Percentiles rank a stretch among this genome's conserved stretches.
Conservation (phyloP, 2,113 vertebrate species). For the Aepyceros melampus region DNA sequence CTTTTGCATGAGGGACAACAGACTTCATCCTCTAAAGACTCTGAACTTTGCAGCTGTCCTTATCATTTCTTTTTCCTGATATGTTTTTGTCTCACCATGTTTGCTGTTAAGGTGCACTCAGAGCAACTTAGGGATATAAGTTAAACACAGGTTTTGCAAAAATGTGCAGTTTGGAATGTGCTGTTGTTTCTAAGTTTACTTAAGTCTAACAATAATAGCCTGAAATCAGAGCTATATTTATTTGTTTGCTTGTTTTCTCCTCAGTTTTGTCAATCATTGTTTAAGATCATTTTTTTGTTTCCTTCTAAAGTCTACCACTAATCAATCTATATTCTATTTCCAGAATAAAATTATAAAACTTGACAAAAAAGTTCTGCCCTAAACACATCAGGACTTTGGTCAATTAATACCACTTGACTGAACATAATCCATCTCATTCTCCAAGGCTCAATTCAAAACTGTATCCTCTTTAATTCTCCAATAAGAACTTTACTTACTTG, state of each 20-base stretch:
- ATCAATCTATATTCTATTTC: neutral
- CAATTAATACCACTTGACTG: neutral
- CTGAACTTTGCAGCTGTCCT: neutral
- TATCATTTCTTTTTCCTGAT: neutral
- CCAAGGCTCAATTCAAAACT: neutral
- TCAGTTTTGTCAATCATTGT: neutral
- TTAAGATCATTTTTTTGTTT: neutral
- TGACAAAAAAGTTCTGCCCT: neutral
- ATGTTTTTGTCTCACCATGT: neutral
- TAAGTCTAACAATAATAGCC: neutral
- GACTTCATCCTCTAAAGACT: neutral
- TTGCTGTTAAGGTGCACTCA: neutral
- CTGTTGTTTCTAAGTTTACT: neutral
- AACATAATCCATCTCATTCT: neutral
- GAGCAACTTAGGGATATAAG: neutral
- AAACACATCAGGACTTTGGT: neutral
- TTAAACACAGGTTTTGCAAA: neutral
- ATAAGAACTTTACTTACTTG: neutral
- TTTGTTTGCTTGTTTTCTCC: neutral
- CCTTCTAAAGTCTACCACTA: neutral
- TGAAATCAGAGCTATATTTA: neutral
- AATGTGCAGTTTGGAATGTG: neutral
- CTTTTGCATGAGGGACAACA: neutral
- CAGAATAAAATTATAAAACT: neutral
- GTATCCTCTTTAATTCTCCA: neutral